Evolutionary conservation across 2,113 vertebrate species (phyloP).

Genomic region (Hippopotamus amphibius): DNA sequence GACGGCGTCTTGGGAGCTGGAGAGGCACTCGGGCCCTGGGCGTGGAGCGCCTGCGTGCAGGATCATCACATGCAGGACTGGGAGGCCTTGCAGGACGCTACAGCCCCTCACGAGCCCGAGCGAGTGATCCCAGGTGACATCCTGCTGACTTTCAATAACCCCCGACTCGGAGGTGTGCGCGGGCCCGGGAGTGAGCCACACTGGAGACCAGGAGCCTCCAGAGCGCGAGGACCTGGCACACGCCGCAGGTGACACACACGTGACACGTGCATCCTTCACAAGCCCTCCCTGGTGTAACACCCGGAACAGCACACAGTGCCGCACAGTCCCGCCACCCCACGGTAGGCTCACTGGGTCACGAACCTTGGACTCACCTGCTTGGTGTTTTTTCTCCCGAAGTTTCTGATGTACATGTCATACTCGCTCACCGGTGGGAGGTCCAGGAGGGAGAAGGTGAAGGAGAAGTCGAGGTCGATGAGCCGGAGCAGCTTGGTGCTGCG

Average conservation of each 20-base stretch:
- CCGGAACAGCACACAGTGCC: fast-evolving
- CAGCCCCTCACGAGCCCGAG: neutral
- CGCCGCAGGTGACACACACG: neutral
- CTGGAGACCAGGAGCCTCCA: fast-evolving
- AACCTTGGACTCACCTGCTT: conserved; percentile 90
- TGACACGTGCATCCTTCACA: too few relatives aligned
- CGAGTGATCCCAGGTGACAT: neutral
- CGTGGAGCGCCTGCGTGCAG: neutral
- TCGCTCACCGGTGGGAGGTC: conserved; percentile 95
- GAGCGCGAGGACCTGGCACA: neutral
- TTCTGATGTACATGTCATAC: conserved; percentile 97
- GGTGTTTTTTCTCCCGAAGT: conserved; percentile 94
- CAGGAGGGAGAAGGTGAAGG: conserved; percentile 91
- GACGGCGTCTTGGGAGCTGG: neutral
- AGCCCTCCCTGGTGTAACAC: neutral
- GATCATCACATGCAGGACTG: neutral
- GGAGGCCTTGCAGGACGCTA: neutral
- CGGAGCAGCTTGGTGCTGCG: conserved; percentile 93
- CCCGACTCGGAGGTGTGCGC: neutral
- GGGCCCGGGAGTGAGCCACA: neutral
- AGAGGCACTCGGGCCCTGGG: neutral
- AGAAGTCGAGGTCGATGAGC: conserved; percentile 96
- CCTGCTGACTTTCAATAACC: neutral
- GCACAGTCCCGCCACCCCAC: neutral
- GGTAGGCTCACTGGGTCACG: neutral